These are phyloP conservation scores for Cisticola juncidis DNA, from an alignment of 2,113 vertebrate species.

Conservation along the genomic window DNA sequence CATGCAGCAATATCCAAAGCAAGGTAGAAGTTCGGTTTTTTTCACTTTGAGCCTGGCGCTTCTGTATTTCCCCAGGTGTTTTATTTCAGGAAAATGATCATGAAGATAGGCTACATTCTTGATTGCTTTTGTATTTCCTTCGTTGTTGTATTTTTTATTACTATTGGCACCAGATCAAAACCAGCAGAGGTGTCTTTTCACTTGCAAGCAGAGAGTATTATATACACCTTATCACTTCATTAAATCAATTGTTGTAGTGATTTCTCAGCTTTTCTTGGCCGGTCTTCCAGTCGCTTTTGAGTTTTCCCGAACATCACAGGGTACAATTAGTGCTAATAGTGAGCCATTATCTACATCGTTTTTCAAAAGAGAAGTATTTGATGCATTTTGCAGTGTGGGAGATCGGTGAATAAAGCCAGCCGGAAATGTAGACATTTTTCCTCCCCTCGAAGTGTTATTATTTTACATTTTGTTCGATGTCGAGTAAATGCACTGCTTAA, in stretches of 20 bases:
- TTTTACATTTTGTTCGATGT: neutral
- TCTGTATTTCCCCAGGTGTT: neutral
- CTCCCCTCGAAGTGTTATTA: neutral
- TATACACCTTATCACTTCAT: neutral
- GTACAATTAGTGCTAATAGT: neutral
- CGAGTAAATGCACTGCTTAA: neutral
- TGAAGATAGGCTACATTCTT: neutral
- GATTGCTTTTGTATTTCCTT: neutral
- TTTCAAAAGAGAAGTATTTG: neutral
- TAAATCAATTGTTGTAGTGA: neutral
- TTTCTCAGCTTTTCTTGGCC: slow-evolving; percentile 28
- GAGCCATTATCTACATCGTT: neutral
- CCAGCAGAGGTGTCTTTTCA: neutral
- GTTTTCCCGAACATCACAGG: neutral
- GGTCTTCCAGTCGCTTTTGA: neutral
- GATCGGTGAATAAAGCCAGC: neutral
- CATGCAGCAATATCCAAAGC: neutral
- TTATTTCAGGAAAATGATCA: neutral
- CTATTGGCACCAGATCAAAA: neutral
- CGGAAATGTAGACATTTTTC: neutral
- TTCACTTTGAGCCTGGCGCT: neutral
- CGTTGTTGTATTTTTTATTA: neutral
- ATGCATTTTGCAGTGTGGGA: neutral
- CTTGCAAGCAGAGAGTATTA: neutral
- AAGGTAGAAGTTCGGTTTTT: neutral